Base-by-base conservation (phyloP, 2,888 invertebrate genomes). In the Anthophora plumipes region DNA sequence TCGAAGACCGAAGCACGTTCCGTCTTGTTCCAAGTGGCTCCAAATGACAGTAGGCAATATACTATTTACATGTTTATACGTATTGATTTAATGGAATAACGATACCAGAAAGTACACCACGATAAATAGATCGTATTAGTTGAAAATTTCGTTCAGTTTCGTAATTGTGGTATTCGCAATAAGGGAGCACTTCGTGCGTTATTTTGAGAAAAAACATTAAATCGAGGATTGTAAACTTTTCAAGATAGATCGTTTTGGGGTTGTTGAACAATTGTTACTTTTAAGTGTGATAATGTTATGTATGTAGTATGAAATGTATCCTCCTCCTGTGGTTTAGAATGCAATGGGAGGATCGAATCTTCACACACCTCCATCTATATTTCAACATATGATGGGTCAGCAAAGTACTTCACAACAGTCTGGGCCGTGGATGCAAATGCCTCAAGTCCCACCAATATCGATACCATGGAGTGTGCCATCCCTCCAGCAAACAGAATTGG, bases 351-450 rank as follows among this genome's bases (percentile, higher is more conserved):
- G 92, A 73, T 80, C 91, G 7, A 89, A 93, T 78, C 83, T 92
- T 25, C 92, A 91, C 57, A 92, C 91, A 25, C 92, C 92, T 5
- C 91, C 89, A 46, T 93, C 93, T 0, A 90, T 93, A 85, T 93
- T 93, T 74, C 91, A 93, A 86, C 92, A 92, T 43, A 91, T 92
- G 89, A 92, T 92, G 88, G 91, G 85, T n/a, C 91, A 91, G 46
- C 90, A 91, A 69, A 85, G 79, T 59, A 46, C 77, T 5, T 82
- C 85, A 3, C 90, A 90, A 71, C 90, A 90, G 54, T 83, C 88
- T 14, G 88, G 86, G 39, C 82, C 89, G 0, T 92, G 91, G 92
- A 73, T 90, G 66, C 90, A 90, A 66, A 85, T 90, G 77, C 91
- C 92, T 0, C 90, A 91, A 50, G 88, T 92, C 14, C 91, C 92